phyloP scores from a whole-genome alignment of 2,113 vertebrate genomes.

The Ardeotis arabs region DNA sequence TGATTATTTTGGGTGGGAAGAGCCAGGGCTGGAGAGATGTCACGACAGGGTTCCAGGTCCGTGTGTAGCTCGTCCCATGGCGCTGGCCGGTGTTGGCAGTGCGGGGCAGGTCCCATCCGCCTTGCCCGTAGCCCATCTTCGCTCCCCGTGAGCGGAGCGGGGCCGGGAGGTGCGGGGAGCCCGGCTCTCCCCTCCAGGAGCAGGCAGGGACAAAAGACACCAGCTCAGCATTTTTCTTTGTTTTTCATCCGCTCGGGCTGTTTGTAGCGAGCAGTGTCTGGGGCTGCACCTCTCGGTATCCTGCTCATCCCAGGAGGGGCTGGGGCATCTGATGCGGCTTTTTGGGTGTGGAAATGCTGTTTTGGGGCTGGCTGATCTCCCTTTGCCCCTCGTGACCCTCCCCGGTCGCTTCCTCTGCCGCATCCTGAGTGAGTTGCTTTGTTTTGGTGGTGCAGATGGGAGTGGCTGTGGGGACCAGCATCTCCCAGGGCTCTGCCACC shows the following conservation, averaged over 20 bases:
- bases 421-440: conserved; percentile 1
- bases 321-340: rapidly evolving
- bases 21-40: neutral
- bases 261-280: neutral
- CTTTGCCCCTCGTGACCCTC: neutral
- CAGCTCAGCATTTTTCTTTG: conserved; percentile 67
- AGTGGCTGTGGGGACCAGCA: conserved; percentile 25
- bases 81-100: neutral
- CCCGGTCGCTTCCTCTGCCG: neutral
- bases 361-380: neutral
- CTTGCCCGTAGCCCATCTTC: rapidly evolving
- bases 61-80: neutral
- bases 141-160: neutral
- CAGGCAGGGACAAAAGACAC: conserved; percentile 20
- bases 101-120: neutral
- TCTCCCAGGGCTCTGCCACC: neutral
- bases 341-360: neutral
- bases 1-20: neutral
- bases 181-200: neutral
- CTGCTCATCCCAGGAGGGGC: rapidly evolving
- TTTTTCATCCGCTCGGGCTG: conserved; percentile 45
- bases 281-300: conserved; percentile 26
- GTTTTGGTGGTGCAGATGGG: conserved; percentile 40
- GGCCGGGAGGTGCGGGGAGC: neutral
- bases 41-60: neutral